Percentiles rank a stretch among this genome's conserved stretches.
Evolutionary conservation across 2,113 vertebrate species (phyloP).

Genomic region (Poecile atricapillus): DNA sequence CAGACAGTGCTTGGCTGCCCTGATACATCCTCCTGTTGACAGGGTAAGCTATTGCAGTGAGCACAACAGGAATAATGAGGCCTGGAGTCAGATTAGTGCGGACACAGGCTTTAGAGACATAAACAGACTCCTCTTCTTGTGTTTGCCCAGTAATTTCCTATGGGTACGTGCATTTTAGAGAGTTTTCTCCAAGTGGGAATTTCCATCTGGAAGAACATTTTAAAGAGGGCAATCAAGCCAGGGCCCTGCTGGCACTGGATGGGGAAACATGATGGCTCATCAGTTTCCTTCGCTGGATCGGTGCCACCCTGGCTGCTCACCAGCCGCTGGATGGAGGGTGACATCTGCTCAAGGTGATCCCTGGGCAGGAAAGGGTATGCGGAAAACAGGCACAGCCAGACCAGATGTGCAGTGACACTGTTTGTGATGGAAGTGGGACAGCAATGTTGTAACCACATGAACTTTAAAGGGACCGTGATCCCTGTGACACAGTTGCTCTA

Average conservation of each 20-base stretch:
- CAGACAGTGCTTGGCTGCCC: background rate
- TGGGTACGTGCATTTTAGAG: background rate
- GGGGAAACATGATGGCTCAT: slow-evolving; percentile 37
- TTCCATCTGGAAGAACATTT: slow-evolving; percentile 36
- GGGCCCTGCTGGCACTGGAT: slow-evolving; percentile 2
- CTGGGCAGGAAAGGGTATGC: background rate
- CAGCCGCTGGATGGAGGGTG: background rate
- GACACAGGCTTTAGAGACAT: background rate
- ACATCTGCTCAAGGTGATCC: slow-evolving; percentile 41
- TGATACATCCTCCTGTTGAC: background rate
- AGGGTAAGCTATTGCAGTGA: background rate
- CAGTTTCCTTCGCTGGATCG: background rate
- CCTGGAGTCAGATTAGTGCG: background rate
- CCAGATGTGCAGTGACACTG: background rate
- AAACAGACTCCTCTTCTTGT: background rate
- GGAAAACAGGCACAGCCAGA: background rate
- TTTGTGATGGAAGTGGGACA: background rate
- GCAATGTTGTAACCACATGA: background rate
- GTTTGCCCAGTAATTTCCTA: background rate
- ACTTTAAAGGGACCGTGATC: background rate
- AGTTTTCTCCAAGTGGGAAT: slow-evolving; percentile 32
- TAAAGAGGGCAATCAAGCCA: slow-evolving; percentile 13
- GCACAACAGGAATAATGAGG: background rate
- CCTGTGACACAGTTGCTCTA: background rate
- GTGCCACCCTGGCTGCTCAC: slow-evolving; percentile 23